phyloP scores from a whole-genome alignment of 2,113 vertebrate genomes.

The Cinclus cinclus region DNA sequence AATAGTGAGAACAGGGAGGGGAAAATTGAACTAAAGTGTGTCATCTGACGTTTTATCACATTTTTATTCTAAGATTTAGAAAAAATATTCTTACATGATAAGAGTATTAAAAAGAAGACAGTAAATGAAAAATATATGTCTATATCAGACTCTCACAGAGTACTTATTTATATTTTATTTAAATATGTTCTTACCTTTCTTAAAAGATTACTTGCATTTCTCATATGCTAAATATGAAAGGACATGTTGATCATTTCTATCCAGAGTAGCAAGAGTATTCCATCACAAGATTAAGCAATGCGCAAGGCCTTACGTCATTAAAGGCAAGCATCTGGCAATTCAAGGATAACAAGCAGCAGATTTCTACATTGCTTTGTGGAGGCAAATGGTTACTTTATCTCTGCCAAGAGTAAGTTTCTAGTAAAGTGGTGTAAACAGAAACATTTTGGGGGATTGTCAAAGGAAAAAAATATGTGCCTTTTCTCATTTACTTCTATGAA shows the following conservation, averaged over 20 bases:
- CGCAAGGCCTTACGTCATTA: slow-evolving; percentile 67
- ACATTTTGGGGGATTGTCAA: slow-evolving; percentile 57
- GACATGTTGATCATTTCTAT: slow-evolving; percentile 36
- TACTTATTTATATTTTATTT: slow-evolving; percentile 23
- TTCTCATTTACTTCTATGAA: slow-evolving; percentile 38
- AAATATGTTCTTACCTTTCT: not conserved
- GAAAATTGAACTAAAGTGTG: not conserved
- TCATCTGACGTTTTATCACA: not conserved
- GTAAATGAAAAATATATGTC: not conserved
- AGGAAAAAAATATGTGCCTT: not conserved
- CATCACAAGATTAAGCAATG: slow-evolving; percentile 66
- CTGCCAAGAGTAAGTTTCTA: slow-evolving; percentile 69
- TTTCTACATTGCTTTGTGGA: slow-evolving; percentile 67
- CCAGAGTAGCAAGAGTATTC: slow-evolving; percentile 52
- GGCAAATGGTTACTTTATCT: slow-evolving; percentile 73
- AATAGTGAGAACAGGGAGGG: not conserved
- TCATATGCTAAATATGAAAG: slow-evolving; percentile 12
- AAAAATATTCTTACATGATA: not conserved
- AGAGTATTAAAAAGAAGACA: not conserved
- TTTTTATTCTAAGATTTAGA: not conserved
- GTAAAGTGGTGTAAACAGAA: slow-evolving; percentile 69
- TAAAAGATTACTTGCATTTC: slow-evolving; percentile 21
- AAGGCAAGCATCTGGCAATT: slow-evolving; percentile 68
- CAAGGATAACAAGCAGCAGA: slow-evolving; percentile 73
- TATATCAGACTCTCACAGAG: not conserved